These are phyloP conservation scores for Tor tambroides DNA, from an alignment of 2,113 vertebrate species.

Conservation along the genomic window DNA sequence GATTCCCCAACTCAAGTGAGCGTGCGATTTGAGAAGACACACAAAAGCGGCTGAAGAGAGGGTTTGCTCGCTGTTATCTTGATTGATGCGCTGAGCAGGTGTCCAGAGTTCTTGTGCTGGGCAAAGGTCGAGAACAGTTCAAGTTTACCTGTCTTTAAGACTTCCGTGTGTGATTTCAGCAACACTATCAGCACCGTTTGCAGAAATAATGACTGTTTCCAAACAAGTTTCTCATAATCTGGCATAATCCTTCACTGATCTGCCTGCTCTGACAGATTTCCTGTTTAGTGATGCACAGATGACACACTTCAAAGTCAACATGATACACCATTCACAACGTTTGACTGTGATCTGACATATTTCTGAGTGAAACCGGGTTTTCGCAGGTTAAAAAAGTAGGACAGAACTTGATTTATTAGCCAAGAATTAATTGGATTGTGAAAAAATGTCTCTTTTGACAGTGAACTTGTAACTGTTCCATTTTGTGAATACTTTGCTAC, in stretches of 20 bases:
- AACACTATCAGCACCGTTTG: too few relatives aligned
- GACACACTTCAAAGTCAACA: background rate
- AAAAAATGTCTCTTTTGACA: too few relatives aligned
- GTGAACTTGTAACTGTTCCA: too few relatives aligned
- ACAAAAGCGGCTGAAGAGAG: constrained; percentile 44
- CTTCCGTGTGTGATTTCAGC: background rate
- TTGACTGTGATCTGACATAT: too few relatives aligned
- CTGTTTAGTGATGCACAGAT: background rate
- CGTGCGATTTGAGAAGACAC: constrained; percentile 54
- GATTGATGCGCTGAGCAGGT: constrained; percentile 51
- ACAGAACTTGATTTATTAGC: background rate
- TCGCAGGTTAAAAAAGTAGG: background rate
- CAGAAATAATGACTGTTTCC: background rate
- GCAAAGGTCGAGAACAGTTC: constrained; percentile 26
- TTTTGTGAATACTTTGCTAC: background rate
- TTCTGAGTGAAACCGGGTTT: too few relatives aligned
- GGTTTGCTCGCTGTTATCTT: constrained; percentile 27
- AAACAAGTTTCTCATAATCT: background rate
- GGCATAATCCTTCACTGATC: background rate
- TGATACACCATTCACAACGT: background rate
- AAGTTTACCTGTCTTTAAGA: constrained; percentile 31
- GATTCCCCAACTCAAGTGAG: constrained; percentile 2
- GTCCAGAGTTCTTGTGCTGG: constrained; percentile 5
- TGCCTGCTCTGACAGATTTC: background rate
- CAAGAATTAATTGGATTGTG: background rate